Evolutionary conservation across 2,113 vertebrate genomes (phyloP), one percentile per base, ranked within the genome.

Genomic region (Sprattus sprattus): DNA sequence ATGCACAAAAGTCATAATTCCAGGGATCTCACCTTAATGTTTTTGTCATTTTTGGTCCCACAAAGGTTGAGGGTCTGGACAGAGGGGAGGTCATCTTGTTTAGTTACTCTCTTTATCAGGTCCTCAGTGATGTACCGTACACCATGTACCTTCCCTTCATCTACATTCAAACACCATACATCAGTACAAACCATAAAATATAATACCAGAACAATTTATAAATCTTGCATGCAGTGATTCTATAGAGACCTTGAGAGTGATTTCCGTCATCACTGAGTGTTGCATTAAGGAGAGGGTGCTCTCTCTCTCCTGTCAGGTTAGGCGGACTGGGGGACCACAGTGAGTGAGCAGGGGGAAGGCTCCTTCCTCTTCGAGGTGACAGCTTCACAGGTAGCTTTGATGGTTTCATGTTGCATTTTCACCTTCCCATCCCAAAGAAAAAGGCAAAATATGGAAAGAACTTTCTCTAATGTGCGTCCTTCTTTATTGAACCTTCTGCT

Each of bases 101-200:
- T 96, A 80, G 95, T 90, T 71, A 96, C 85, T 81, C 92, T 86
- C 87, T 93, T 96, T 83, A 97, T 90, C 45, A 97, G 91, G 4
- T 92, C 50, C 32, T 97, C 96, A 9, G 95, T 97, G 85, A 97
- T 95, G 86, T 97, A 97, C 60, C 91, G 92, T 32, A 95, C 91
- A 81, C 96, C 96, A 45, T 88, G 54, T 83, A 25, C 87, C 88
- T 47, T 87, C 81, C 86, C 89, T 92, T 89, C 91, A 89, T 83
- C 96, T 97, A 93, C 88, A 84, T 82, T 54, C 81, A 39, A 0
- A 92, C 18, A 93, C 87, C 90, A 45, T 91, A 6, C 78, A 52
- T 6, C 84, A 83, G 85, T 7, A 75, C 2, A 80, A 81, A 0
- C 5, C 3, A 15, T 6, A 1, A 83, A 50, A 15, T 39, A 32